A percentile compares a stretch with the other conserved stretches of the same genome.
phyloP scores from a whole-genome alignment of 2,888 invertebrate genomes.

The Synanthedon formicaeformis region DNA sequence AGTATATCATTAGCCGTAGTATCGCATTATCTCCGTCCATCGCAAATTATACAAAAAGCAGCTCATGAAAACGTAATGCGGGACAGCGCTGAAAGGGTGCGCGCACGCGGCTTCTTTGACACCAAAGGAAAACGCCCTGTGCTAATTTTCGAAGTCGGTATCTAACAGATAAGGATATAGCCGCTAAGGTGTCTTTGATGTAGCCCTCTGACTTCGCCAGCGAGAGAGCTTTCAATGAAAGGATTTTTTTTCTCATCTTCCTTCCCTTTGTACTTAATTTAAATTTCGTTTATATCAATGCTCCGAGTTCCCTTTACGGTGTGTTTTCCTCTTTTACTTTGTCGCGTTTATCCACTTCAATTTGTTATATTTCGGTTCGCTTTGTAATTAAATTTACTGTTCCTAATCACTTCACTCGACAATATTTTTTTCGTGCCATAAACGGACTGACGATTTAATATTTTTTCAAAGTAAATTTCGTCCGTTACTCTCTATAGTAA shows the following conservation, averaged over 20 bases:
- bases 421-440: slow-evolving; percentile 40
- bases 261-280: slow-evolving; percentile 71
- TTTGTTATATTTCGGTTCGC: slow-evolving; percentile 67
- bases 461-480: too few species aligned
- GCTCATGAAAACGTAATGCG: slow-evolving; percentile 53
- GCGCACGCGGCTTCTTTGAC: slow-evolving; percentile 52
- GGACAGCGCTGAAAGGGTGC: slow-evolving; percentile 45
- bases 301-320: slow-evolving; percentile 66
- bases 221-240: slow-evolving; percentile 70
- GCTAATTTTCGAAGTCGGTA: slow-evolving; percentile 68
- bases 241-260: slow-evolving; percentile 65
- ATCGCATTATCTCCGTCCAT: slow-evolving; percentile 38
- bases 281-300: slow-evolving; percentile 72
- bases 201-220: slow-evolving; percentile 64
- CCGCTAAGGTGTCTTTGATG: slow-evolving; percentile 64
- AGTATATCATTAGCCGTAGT: slow-evolving; percentile 57
- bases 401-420: slow-evolving; percentile 59
- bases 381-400: slow-evolving; percentile 70
- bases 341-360: slow-evolving; percentile 70
- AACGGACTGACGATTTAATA: slow-evolving; percentile 54
- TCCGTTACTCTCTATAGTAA: too few species aligned
- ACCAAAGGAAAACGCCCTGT: slow-evolving; percentile 38
- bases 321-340: slow-evolving; percentile 69
- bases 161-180: slow-evolving; percentile 63
- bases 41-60: slow-evolving; percentile 46